Evolutionary conservation across 2,888 invertebrate species (phyloP), one percentile per base, ranked within the genome.

Genomic region (Conus canariensis): DNA sequence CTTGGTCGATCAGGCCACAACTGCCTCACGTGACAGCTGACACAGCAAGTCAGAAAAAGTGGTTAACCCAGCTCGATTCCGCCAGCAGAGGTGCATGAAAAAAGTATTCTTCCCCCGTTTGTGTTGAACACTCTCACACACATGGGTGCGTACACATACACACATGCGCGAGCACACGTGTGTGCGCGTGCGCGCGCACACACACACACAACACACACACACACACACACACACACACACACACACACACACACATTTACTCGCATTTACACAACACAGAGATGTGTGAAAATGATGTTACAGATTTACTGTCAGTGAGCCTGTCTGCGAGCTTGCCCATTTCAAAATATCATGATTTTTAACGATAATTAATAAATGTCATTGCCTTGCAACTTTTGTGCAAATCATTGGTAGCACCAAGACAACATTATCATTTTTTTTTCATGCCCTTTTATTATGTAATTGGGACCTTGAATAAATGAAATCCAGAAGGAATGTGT

Each of bases 141-240:
- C 12, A 64, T 64, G 10, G 3, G 6, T 64, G 64, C 64, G 16
- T 64, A 70, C 22, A 5, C 16, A 70, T 70, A 22, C 70, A 70
- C 70, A 70, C 70, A 70, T n/a, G 19, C 70, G 14, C n/a, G 0
- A 14, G 19, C 70, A 3, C 70, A 70, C 70, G 19, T 1, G 19
- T 19, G 19, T n/a, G 19, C 22, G 19, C 70, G 19, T 19, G 19
- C 70, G 19, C 22, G 19, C 70, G 19, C 70, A 14, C 70, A 3
- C 70, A 70, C n/a, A 70, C 70, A 1, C 70, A 7, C 16, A 70
- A 70, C 70, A 70, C 70, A 70, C 70, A 70, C 70, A 70, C 70
- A 70, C 70, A 70, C 70, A 70, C 70, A 70, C 70, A 70, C 70
- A 70, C 70, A 70, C 70, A 70, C 70, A 70, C 70, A 70, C 70